Evolutionary conservation across 2,888 invertebrate species (phyloP), one percentile per base, ranked within the genome.

Genomic region (Aquatica leii): DNA sequence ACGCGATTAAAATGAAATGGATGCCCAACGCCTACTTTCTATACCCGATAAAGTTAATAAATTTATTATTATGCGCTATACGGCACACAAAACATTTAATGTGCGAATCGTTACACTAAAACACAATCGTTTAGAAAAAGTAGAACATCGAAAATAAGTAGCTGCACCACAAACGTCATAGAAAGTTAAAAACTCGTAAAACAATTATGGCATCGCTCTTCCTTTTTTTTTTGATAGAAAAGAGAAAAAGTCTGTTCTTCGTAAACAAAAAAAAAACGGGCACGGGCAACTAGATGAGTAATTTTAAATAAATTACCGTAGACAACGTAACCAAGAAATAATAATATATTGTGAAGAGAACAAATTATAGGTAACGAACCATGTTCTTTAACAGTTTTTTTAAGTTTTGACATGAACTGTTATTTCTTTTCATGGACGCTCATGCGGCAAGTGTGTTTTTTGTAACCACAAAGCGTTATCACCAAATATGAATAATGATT

Each of bases 21-120:
- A 46, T 46, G 18, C 46, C 18, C 8, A 46, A 46, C 46, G 46
- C 46, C 46, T 46, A 46, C 46, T 46, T 46, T 46, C 46, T 46
- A 46, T n/a, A 20, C 18, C 18, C 18, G 46, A 46, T 46, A 24
- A 24, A 24, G 24, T 24, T 24, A 46, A 46, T 46, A 20, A 17
- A 11, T 18, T 46, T 18, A 18, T 20, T 46, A 20, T 46, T 46
- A 18, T 46, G 17, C 46, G 18, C 18, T 18, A n/a, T 18, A 20
- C 17, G 18, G 46, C 17, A 9, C 18, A 46, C 3, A n/a, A n/a
- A n/a, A 37, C 12, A n/a, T 37, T 37, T 18, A 46, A 18, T 46
- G 46, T 46, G 46, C 46, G 46, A 46, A 46, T 18, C 11, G 17
- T 46, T 46, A 46, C 9, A 15, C 8, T 46, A 46, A 41, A 14